These are phyloP conservation scores for Lomographa bimaculata DNA, from an alignment of 2,888 invertebrate genomes.

Conservation along the genomic window DNA sequence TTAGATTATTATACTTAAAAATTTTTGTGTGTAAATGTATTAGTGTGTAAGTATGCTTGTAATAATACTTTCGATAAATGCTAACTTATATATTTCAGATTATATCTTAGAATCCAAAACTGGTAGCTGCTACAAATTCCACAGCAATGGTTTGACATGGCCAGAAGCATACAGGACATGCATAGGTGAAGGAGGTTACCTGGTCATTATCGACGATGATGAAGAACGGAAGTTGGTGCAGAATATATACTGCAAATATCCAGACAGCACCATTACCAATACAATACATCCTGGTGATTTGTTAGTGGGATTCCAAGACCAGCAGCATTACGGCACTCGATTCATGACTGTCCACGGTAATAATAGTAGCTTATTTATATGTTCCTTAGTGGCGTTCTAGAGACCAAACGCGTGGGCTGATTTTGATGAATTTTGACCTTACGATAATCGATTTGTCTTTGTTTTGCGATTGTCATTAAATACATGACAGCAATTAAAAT, in stretches of 20 bases:
- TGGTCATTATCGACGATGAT: conserved; percentile 50
- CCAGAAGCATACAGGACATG: conserved; percentile 50
- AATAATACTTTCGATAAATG: no score
- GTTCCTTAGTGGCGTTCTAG: no score
- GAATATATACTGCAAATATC: conserved; percentile 38
- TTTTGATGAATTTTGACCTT: no score
- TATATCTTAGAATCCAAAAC: conserved; percentile 43
- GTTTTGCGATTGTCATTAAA: no score
- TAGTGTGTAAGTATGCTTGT: no score
- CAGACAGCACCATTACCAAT: conserved; percentile 24
- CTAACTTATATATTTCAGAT: conserved; percentile 41
- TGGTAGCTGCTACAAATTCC: conserved; percentile 58
- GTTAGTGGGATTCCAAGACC: conserved; percentile 44
- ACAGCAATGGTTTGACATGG: conserved; percentile 44
- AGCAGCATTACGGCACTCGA: conserved; percentile 36
- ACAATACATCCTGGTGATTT: conserved; percentile 27
- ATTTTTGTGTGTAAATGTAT: no score
- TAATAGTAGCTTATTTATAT: no score
- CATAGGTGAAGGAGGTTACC: conserved; percentile 50
- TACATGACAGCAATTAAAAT: no score
- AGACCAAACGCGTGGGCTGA: no score
- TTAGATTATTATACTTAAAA: no score
- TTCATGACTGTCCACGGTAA: conserved; percentile 51
- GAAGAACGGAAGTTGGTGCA: conserved; percentile 37
- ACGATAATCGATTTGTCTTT: no score